Evolutionary conservation across 2,888 invertebrate species (phyloP).

Genomic region (Alloplasta piceator): DNA sequence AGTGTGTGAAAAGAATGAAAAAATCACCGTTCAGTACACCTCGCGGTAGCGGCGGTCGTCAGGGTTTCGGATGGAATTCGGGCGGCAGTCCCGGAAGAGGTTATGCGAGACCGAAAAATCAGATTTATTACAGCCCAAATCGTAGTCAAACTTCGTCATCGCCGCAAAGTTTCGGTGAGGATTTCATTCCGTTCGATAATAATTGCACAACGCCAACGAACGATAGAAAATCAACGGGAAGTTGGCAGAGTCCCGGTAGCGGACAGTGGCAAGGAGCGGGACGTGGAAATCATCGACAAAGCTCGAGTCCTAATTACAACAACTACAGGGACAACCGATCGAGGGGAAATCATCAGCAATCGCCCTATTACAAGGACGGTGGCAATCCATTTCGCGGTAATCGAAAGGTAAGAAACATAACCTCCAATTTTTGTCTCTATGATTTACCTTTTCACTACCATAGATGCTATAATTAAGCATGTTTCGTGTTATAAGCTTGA

Average conservation of each 20-base stretch:
- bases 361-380: constrained; percentile 35
- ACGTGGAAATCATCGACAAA: constrained; percentile 63
- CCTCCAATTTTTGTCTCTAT: background rate
- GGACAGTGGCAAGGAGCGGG: constrained; percentile 43
- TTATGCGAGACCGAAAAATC: constrained; percentile 66
- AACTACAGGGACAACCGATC: constrained; percentile 61
- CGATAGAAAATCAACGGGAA: constrained; percentile 63
- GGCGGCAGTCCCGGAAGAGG: constrained; percentile 62
- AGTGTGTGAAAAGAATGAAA: constrained; percentile 67
- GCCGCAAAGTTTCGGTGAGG: constrained; percentile 50
- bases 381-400: constrained; percentile 36
- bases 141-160: constrained; percentile 36
- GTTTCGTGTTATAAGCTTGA: too few relatives aligned
- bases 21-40: constrained; percentile 77
- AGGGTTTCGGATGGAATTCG: constrained; percentile 67
- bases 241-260: constrained; percentile 63
- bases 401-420: constrained; percentile 63
- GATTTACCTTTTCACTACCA: too few relatives aligned
- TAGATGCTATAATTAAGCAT: too few relatives aligned
- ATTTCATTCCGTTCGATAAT: constrained; percentile 74
- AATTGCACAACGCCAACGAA: constrained; percentile 65
- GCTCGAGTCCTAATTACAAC: constrained; percentile 68
- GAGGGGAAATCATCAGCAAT: constrained; percentile 26
- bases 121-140: constrained; percentile 62
- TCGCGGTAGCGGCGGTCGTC: constrained; percentile 62